Evolutionary conservation across 2,797 vertebrate species (phyloP).

Genomic region (Lycodopsis pacificus): DNA sequence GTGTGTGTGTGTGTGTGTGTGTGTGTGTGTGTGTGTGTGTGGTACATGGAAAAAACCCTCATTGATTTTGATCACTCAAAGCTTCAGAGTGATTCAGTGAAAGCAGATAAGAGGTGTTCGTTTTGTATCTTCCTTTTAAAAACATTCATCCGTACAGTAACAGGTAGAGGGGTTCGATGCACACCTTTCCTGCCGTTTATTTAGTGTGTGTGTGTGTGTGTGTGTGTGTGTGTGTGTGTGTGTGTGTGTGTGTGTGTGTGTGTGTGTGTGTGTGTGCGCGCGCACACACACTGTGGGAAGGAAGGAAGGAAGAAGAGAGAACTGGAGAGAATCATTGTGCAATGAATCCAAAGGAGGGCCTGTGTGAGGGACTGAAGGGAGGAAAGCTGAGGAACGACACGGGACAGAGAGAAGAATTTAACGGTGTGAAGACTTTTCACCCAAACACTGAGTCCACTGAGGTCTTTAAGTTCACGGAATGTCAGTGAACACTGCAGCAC

Average conservation of each 20-base stretch:
- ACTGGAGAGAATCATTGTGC: constrained; percentile 61
- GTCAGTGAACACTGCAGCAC: constrained; percentile 24
- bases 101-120: constrained; percentile 9
- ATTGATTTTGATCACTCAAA: constrained; percentile 25
- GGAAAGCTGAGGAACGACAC: constrained; percentile 24
- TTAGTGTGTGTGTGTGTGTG: constrained; percentile 35
- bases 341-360: constrained; percentile 47
- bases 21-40: constrained; percentile 14
- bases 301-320: constrained; percentile 67
- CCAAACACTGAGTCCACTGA: constrained; percentile 2
- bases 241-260: constrained; percentile 38
- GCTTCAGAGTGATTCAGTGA: background rate
- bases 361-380: constrained; percentile 16
- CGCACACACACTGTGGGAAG: constrained; percentile 50
- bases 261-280: constrained; percentile 26
- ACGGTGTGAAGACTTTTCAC: constrained; percentile 28
- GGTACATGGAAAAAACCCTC: background rate
- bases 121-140: constrained; percentile 46
- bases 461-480: constrained; percentile 28
- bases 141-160: constrained; percentile 50
- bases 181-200: constrained; percentile 43
- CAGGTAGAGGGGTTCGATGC: constrained; percentile 18
- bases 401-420: constrained; percentile 45
- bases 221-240: constrained; percentile 27
- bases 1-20: constrained; percentile 3